Evolutionary conservation across 1,140 invertebrate genomes (phyloP).

Genomic region (Batillaria attramentaria): DNA sequence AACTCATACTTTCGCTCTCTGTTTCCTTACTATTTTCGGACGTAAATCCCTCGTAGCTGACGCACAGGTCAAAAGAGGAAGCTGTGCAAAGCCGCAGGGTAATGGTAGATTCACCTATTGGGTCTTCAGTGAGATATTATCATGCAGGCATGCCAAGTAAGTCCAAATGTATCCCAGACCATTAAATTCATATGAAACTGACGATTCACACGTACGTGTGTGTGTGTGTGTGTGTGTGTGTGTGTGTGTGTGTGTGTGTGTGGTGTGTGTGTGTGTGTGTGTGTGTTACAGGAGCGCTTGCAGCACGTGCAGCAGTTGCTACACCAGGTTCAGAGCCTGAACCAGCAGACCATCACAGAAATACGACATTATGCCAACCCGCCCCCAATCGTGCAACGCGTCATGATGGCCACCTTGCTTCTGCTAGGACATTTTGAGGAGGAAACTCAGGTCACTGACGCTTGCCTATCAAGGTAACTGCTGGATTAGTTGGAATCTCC

Average conservation of each 20-base stretch:
- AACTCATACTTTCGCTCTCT: too few species aligned
- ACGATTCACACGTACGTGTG: not conserved
- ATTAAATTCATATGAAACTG: too few species aligned
- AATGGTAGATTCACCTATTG: too few species aligned
- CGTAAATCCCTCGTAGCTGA: too few species aligned
- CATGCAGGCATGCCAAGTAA: too few species aligned
- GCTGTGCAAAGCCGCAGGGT: too few species aligned
- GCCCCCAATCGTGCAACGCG: constrained; percentile 55
- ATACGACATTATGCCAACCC: constrained; percentile 58
- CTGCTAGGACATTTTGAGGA: constrained; percentile 62
- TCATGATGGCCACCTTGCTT: constrained; percentile 62
- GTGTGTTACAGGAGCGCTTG: constrained; percentile 40
- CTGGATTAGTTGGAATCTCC: too few species aligned
- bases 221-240: constrained; percentile 15
- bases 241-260: constrained; percentile 20
- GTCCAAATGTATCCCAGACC: too few species aligned
- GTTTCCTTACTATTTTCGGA: too few species aligned
- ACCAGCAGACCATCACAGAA: constrained; percentile 61
- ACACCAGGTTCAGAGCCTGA: constrained; percentile 54
- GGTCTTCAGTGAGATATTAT: too few species aligned
- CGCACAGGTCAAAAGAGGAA: too few species aligned
- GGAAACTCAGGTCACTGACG: constrained; percentile 49
- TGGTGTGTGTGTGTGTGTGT: constrained; percentile 9
- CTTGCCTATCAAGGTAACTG: too few species aligned
- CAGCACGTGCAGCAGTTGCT: constrained; percentile 41